Base-by-base conservation (phyloP, 2,888 invertebrate genomes). In the Lissonota sp. region DNA sequence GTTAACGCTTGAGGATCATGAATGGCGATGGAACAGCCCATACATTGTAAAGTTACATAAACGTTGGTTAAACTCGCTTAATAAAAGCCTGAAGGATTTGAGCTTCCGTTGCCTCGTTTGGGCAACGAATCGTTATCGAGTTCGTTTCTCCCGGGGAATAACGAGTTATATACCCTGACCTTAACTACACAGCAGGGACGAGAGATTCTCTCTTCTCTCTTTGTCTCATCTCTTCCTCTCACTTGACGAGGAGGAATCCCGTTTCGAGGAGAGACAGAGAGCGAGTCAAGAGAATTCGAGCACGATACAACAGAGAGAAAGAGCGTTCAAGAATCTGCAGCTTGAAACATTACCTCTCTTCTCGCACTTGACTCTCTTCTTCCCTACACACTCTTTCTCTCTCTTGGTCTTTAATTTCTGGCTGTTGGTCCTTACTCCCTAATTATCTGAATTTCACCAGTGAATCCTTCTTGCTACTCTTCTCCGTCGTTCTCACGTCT, bases 361-460 rank as follows among this genome's bases (percentile, higher is more conserved):
- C 49, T 62, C 55, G 44, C 51, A 55, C 49, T 40, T n/a, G 8
- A 12, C 64, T 37, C 14, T 64, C 51, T 58, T 42, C 14, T 14
- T 39, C 62, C 10, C 14, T 26, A 4, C 49, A 12, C 10, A 12
- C 63, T 70, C 63, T 49, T 39, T 62, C 44, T 26, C 72, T 69
- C 72, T n/a, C n/a, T n/a, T n/a, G n/a, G 72, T 77, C 69, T 44
- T 73, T 64, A 69, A 67, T 80, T 69, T 69, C 58, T 77, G 64
- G 26, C 8, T 51, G 58, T 63, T 49, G 51, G 37, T 63, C 67
- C 66, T 66, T 60, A 44, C 70, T 74, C 77, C 73, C 64, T 77
- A 81, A 81, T 81, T 81, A 81, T 74, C 73, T 39, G 63, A 77
- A 78, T 81, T 81, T 77, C 67, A 51, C 64, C 55, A 58, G 64